Base-by-base conservation (phyloP, 2,888 invertebrate species). In the Nasonovia ribisnigri region DNA sequence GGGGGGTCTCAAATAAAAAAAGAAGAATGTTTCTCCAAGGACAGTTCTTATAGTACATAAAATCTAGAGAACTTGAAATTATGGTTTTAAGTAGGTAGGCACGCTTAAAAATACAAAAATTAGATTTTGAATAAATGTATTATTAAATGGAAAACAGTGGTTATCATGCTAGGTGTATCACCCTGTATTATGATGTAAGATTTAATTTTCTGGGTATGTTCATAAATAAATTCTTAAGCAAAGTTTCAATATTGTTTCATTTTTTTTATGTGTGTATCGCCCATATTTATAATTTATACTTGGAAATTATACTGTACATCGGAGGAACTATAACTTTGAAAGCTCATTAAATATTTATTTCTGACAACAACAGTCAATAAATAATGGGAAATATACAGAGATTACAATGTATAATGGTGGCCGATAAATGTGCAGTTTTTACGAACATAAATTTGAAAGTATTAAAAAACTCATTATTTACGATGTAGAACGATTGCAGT, bases 261-360 rank as follows among this genome's bases (percentile, higher is more conserved):
- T 60, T 89, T 89, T 20, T 88, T 88, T 16, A 77, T 43, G 46
- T 0, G 8, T 77, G 36, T 6, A 20, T 77, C 8, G 57, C 20
- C 13, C 16, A 43, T 43, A 43, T 43, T 43, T 43, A 86, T 29
- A 86, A 46, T 77, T 20, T 77, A 48, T 87, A 87, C 20, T 89
- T 43, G 8, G 3, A n/a, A 89, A n/a, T 60, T 43, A 77, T 36
- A 60, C 10, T 60, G 60, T 60, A 2, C 0, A 48, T 90, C 11
- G 11, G 46, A 0, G 46, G 46, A 67, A 67, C 26, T 20, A 57
- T 24, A 90, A 90, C 20, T 88, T 90, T 67, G 43, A 90, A 60
- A 60, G 46, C 60, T 60, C n/a, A 60, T 90, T 90, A 90, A 90
- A 90, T 90, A 90, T 90, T 88, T 88, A 48, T 90, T 90, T 90